Conservation (phyloP, 2,797 vertebrate genomes). For the Bradypus variegatus region DNA sequence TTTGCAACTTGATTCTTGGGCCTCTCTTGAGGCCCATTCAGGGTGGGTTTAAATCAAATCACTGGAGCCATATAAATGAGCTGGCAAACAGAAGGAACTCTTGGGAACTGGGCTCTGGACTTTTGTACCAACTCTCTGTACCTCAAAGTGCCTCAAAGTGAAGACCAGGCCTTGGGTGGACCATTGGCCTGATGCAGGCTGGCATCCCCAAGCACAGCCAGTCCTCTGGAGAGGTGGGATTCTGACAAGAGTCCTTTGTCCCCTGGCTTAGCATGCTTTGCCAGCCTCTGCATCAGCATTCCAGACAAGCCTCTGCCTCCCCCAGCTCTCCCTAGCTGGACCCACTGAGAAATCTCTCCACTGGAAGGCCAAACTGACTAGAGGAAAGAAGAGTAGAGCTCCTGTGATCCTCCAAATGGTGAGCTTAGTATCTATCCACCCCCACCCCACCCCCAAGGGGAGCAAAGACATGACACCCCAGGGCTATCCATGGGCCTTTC, state of each 20-base stretch:
- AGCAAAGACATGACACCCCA: neutral
- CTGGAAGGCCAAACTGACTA: neutral
- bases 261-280: neutral
- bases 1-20: neutral
- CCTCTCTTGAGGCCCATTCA: neutral
- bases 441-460: neutral
- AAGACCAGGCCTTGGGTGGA: neutral
- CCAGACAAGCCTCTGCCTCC: neutral
- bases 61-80: too few relatives aligned
- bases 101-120: neutral
- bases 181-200: neutral
- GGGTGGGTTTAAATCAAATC: too few relatives aligned
- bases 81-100: too few relatives aligned
- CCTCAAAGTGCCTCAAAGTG: neutral
- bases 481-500: neutral
- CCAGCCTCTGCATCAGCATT: neutral
- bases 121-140: neutral
- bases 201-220: too few relatives aligned
- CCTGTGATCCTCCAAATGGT: fast-evolving
- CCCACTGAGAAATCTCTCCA: neutral
- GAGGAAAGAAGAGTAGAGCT: neutral
- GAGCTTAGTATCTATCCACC: neutral
- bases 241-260: neutral
- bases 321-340: too few relatives aligned
- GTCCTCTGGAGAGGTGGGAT: neutral